Evolutionary conservation across 2,113 vertebrate species (phyloP).

Genomic region (Campylomormyrus tamandua): DNA sequence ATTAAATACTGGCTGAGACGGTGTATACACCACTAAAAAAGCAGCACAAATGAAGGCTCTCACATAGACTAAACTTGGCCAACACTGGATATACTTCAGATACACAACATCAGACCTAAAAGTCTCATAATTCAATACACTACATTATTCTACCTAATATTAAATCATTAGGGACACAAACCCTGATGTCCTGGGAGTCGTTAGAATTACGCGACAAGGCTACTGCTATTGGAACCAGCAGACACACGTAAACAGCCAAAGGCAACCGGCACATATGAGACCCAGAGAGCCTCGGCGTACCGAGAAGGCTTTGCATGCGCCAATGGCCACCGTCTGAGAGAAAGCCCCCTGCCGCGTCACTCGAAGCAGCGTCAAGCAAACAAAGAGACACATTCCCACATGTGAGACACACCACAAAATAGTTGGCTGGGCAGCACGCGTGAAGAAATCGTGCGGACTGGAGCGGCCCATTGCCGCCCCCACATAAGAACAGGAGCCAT

Average conservation of each 20-base stretch:
- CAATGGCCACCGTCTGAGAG: neutral
- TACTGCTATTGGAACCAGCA: neutral
- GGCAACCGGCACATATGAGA: neutral
- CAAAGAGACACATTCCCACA: conserved; percentile 25
- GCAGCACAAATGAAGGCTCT: neutral
- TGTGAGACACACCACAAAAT: conserved; percentile 16
- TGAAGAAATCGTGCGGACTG: neutral
- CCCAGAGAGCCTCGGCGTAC: neutral
- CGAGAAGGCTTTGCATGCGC: neutral
- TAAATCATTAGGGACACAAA: neutral
- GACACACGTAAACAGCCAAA: neutral
- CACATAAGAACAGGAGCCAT: neutral
- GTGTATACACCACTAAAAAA: neutral
- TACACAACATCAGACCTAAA: neutral
- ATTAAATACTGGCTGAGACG: neutral
- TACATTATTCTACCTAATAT: neutral
- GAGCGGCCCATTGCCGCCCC: neutral
- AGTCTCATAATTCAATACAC: neutral
- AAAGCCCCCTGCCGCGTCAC: neutral
- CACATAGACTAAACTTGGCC: neutral
- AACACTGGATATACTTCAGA: neutral
- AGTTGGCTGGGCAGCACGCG: conserved; percentile 17
- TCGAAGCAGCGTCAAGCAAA: neutral
- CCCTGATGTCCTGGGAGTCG: neutral
- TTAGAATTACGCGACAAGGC: neutral